Evolutionary conservation across 2,797 vertebrate species (phyloP).

Genomic region (Sciurus vulgaris): DNA sequence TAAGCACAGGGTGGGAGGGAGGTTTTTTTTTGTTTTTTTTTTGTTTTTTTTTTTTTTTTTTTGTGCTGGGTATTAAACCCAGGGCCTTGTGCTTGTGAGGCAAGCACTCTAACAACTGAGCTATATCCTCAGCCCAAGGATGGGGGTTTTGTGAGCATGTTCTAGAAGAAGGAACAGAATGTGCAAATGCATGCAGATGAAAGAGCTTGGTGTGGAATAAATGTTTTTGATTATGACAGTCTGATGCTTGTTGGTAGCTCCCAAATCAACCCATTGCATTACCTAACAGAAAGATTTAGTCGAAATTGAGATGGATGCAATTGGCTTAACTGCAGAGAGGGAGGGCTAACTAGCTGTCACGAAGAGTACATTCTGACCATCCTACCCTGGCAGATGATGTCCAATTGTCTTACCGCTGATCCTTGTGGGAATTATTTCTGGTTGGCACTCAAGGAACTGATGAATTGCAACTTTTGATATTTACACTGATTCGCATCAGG

Average conservation of each 20-base stretch:
- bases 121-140: too few species aligned
- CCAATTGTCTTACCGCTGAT: background rate
- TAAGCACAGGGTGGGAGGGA: background rate
- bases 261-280: background rate
- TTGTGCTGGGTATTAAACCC: too few species aligned
- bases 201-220: background rate
- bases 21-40: too few species aligned
- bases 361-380: background rate
- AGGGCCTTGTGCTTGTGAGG: too few species aligned
- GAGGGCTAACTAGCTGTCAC: background rate
- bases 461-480: slow-evolving; percentile 15
- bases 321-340: background rate
- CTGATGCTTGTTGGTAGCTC: background rate
- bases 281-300: background rate
- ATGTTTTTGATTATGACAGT: background rate
- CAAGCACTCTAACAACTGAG: too few species aligned
- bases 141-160: rapidly evolving
- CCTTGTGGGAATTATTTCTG: background rate
- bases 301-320: background rate
- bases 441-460: background rate
- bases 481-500: slow-evolving; percentile 74
- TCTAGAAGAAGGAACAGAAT: background rate
- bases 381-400: background rate
- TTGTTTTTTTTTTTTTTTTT: too few species aligned
- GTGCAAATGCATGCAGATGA: background rate